Evolutionary conservation across 2,888 invertebrate genomes (phyloP), one percentile per base, ranked within the genome.

Genomic region (Leistus spinibarbis): DNA sequence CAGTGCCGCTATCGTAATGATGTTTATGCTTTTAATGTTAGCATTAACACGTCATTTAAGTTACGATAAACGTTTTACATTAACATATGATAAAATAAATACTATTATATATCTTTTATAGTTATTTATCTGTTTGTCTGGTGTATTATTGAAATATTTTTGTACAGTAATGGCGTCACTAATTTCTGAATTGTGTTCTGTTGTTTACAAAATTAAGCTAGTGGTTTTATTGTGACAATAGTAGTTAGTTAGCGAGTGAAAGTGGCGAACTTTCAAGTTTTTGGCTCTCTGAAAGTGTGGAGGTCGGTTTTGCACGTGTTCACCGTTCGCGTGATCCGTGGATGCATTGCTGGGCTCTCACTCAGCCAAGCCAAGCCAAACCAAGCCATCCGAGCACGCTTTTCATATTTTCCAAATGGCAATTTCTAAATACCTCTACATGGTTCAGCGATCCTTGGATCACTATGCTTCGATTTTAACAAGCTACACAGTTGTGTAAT

Each of bases 321-420:
- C 69, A 56, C 17, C 23, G 57, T 16, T 24, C 7, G 40, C 40
- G 40, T 40, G 40, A 40, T 40, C 40, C 40, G 40, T 24, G 24
- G 24, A 3, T 3, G 40, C 40, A 40, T 40, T 4, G 24, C 24
- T 24, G 3, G 40, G 40, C 40, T 40, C 40, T 40, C 40, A 40
- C 40, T 40, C 40, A 40, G 13, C 40, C 40, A 40, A 40, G 13
- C 40, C 40, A 24, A 24, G 7, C 24, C 24, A 24, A 24, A 24
- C 24, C 24, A 24, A 24, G 24, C 24, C 24, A 40, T 40, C 13
- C 13, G 40, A n/a, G 81, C 81, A 81, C 80, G 81, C 79, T 79
- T 80, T 81, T 80, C 76, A 78, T 78, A 80, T 81, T 81, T 80
- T 63, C 78, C 80, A 81, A 82, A 81, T 78, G 79, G 79, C 80